Evolutionary conservation across 2,888 invertebrate genomes (phyloP).

Genomic region (Hirtodrosophila confusa): DNA sequence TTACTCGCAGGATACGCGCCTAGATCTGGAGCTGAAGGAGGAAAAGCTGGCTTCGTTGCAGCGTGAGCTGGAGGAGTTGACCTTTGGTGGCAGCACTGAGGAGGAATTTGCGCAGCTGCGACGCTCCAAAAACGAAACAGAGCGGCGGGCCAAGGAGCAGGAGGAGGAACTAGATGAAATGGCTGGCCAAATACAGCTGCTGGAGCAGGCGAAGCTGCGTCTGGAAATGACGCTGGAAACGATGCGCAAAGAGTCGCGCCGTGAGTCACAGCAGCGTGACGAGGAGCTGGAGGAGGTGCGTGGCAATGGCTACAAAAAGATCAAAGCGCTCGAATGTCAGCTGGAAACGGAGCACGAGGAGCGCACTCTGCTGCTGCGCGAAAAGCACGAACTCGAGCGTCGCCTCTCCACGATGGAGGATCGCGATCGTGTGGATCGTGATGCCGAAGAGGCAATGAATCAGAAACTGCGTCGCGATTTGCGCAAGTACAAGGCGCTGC

Average conservation of each 20-base stretch:
- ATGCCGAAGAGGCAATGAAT: constrained; percentile 89
- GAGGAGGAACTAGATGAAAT: constrained; percentile 98
- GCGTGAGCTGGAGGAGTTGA: constrained; percentile 93
- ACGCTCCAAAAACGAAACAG: constrained; percentile 93
- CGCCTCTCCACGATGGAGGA: constrained; percentile 92
- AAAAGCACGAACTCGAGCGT: constrained; percentile 96
- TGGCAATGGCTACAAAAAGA: constrained; percentile 95
- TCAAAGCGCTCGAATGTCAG: constrained; percentile 95
- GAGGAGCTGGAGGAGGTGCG: constrained; percentile 97
- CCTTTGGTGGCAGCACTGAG: constrained; percentile 91
- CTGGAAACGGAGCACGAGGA: constrained; percentile 97
- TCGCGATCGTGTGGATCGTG: constrained; percentile 89
- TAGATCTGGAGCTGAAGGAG: constrained; percentile 95
- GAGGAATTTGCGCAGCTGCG: constrained; percentile 93
- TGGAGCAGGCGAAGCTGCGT: constrained; percentile 96
- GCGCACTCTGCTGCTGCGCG: constrained; percentile 92
- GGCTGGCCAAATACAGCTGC: constrained; percentile 93
- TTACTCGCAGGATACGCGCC: constrained; percentile 89
- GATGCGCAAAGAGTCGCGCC: constrained; percentile 94
- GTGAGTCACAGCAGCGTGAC: constrained; percentile 95
- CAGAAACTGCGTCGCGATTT: constrained; percentile 93
- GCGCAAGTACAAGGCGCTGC: constrained; percentile 93
- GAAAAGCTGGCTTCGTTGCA: constrained; percentile 92
- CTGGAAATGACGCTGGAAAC: constrained; percentile 97
- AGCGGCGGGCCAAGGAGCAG: constrained; percentile 92